A percentile compares a stretch with the other conserved stretches of the same genome.
Evolutionary conservation across 1,140 invertebrate genomes (phyloP).

Genomic region (Aculops lycopersici): DNA sequence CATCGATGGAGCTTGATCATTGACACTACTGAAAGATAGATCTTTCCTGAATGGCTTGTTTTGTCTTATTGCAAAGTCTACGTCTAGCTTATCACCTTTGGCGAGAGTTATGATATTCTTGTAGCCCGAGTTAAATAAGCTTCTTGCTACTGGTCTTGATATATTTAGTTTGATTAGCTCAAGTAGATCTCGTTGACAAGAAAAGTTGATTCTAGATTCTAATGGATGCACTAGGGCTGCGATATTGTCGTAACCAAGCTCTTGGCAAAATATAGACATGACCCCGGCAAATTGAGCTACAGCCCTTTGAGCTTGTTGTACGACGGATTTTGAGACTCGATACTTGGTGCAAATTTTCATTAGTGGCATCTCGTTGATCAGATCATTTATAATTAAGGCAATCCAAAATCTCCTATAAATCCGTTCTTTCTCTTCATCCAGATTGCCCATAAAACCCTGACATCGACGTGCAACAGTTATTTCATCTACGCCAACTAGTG

Average conservation of each 20-base stretch:
- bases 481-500: slow-evolving; percentile 64
- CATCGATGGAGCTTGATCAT: neutral
- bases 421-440: slow-evolving; percentile 17
- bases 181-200: slow-evolving; percentile 58
- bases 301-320: slow-evolving; percentile 66
- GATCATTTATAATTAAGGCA: slow-evolving; percentile 55
- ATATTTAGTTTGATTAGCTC: slow-evolving; percentile 43
- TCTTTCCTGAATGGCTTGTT: slow-evolving; percentile 41
- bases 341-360: slow-evolving; percentile 43
- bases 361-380: slow-evolving; percentile 62
- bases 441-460: slow-evolving; percentile 25
- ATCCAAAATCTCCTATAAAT: slow-evolving; percentile 48
- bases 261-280: slow-evolving; percentile 62
- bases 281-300: slow-evolving; percentile 89
- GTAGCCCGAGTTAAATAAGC: slow-evolving; percentile 49
- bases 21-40: neutral
- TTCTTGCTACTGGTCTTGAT: slow-evolving; percentile 26
- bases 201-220: slow-evolving; percentile 68
- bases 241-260: slow-evolving; percentile 67
- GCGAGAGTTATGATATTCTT: slow-evolving; percentile 41
- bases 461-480: slow-evolving; percentile 47
- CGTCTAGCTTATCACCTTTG: slow-evolving; percentile 25
- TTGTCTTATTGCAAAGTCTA: slow-evolving; percentile 42
- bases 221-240: slow-evolving; percentile 66
- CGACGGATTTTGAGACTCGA: slow-evolving; percentile 44